phyloP scores from a whole-genome alignment of 2,888 invertebrate species.

The Campoplex nolae region DNA sequence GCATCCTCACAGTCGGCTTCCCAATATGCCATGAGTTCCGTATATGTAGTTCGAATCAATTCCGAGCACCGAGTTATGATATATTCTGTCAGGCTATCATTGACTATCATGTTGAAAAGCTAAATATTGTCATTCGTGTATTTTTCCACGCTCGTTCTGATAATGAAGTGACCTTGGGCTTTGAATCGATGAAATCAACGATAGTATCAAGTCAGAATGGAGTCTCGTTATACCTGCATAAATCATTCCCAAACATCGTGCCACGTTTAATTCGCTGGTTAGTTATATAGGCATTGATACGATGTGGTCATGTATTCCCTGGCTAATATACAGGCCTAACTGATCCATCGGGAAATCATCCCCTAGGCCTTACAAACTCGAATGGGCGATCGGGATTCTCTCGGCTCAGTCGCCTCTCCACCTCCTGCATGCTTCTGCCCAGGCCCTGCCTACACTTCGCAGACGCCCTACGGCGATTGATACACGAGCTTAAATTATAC shows the following conservation, averaged over 20 bases:
- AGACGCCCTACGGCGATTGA: constrained; percentile 80
- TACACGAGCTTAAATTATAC: constrained; percentile 82
- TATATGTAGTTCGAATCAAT: background rate
- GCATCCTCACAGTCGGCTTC: background rate
- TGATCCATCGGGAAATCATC: constrained; percentile 81
- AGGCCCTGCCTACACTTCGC: constrained; percentile 54
- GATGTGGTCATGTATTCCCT: constrained; percentile 55
- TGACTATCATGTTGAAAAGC: background rate
- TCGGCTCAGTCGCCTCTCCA: constrained; percentile 61
- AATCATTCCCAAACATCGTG: constrained; percentile 59
- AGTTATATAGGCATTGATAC: constrained; percentile 32
- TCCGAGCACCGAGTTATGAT: background rate
- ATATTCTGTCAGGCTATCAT: background rate
- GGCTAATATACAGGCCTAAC: constrained; percentile 66
- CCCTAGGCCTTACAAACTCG: constrained; percentile 77
- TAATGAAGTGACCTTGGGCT: background rate
- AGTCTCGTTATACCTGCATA: constrained; percentile 29
- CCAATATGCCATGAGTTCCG: background rate
- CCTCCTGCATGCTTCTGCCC: constrained; percentile 34
- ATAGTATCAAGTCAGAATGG: background rate
- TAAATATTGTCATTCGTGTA: background rate
- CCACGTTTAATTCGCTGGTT: constrained; percentile 45
- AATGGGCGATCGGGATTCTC: constrained; percentile 54
- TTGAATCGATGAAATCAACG: background rate
- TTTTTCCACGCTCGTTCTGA: background rate